phyloP scores from a whole-genome alignment of 2,888 invertebrate genomes.

The Diplazon laetatorius region DNA sequence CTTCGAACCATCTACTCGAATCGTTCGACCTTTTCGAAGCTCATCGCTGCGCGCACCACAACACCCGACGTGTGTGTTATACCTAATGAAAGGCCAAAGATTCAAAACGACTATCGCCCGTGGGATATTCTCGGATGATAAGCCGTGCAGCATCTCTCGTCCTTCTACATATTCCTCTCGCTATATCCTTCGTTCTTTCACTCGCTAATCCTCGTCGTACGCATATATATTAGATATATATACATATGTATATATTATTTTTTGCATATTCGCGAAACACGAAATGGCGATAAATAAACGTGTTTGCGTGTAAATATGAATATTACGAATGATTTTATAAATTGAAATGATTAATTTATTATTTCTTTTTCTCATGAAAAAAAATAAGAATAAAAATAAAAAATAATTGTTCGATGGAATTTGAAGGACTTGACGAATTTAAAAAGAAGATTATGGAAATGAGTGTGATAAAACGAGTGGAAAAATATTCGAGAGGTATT shows the following conservation, averaged over 20 bases:
- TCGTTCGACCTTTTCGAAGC: conserved; percentile 35
- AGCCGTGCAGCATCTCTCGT: no score
- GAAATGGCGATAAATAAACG: neutral
- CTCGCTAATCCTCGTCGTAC: conserved; percentile 18
- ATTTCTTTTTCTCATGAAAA: no score
- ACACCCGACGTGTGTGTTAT: conserved; percentile 41
- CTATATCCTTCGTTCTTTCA: no score
- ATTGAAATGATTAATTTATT: neutral
- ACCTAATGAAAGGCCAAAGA: conserved; percentile 51
- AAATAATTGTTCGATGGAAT: no score
- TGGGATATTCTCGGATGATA: conserved; percentile 50
- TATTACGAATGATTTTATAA: neutral
- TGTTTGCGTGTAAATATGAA: no score
- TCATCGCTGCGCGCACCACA: conserved; percentile 15
- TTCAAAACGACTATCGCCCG: conserved; percentile 36
- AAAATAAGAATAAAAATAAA: no score
- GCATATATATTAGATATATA: conserved; percentile 7
- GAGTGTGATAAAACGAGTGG: neutral
- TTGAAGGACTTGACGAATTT: no score
- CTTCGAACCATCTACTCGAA: conserved; percentile 53
- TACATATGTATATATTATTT: conserved; percentile 2
- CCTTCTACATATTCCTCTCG: no score
- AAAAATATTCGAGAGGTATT: neutral
- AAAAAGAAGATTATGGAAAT: neutral
- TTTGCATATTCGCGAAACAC: neutral